Evolutionary conservation across 1,140 invertebrate genomes (phyloP), one percentile per base, ranked within the genome.

Genomic region (Monochamus saltuarius): DNA sequence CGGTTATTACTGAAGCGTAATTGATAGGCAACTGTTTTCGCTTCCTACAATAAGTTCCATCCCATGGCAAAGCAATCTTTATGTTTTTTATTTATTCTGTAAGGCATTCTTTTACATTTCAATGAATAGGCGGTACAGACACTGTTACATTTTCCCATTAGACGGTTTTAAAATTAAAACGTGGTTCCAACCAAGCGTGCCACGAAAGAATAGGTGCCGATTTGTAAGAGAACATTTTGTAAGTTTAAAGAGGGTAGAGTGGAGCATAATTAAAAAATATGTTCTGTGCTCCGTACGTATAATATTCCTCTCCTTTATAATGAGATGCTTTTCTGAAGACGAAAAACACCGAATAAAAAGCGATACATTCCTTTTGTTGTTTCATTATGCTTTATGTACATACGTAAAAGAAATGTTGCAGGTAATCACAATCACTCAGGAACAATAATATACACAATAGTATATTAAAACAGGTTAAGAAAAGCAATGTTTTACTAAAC

Each of bases 101-200:
- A 29, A 19, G 10, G 22, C 34, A 34, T 45, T 45, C 38, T 45
- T 56, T 45, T 56, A 29, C 22, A 40, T 45, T 56, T 13, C 29
- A 14, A 37, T 56, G 53, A 56, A 56, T 56, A 56, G 53, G 37
- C 53, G 39, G 53, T 40, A 56, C 36, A 45, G 53, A 40, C 45
- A 40, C 40, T 56, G 53, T 29, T 56, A 37, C 42, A 56, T 39
- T 19, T 53, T 39, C 42, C 40, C 40, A 56, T 56, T 56, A 56
- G 53, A 17, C 36, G 34, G 40, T 35, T 56, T 40, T 56, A 56
- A 46, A 56, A 56, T 56, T 45, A 45, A 56, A 56, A 56, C 10
- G 22, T 43, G 40, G 53, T 45, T 45, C 11, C 53, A 56, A 29
- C 34, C 53, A 45, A 56, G 39, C 53, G 34, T 56, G 40, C 9